These are phyloP conservation scores for Microcebus jonahi DNA, from an alignment of 2,113 vertebrate species.

Conservation along the genomic window DNA sequence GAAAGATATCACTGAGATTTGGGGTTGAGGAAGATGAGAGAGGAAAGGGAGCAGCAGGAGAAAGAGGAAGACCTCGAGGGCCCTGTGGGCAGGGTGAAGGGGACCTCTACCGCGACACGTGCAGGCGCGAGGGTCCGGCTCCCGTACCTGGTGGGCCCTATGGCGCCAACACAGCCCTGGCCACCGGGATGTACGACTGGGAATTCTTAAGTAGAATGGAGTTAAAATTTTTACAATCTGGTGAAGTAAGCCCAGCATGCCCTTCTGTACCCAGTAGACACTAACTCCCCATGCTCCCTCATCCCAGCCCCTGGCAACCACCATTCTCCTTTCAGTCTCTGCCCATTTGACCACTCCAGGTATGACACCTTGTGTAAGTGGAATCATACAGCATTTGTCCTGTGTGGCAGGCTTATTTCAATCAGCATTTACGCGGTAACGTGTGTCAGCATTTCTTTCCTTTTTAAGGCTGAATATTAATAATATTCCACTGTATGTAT, in stretches of 20 bases:
- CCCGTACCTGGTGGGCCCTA: too few relatives aligned
- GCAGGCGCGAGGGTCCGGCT: too few relatives aligned
- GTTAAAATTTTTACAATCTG: neutral
- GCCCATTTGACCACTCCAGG: neutral
- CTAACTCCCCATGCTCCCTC: neutral
- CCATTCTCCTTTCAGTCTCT: neutral
- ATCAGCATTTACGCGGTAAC: neutral
- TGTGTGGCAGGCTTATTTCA: neutral
- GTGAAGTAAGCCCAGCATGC: neutral
- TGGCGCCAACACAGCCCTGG: fast-evolving
- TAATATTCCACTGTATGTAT: neutral
- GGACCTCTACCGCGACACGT: neutral
- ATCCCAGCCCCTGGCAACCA: neutral
- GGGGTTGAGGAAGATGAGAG: neutral
- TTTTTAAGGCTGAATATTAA: neutral
- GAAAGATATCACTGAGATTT: neutral
- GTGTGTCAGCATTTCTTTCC: neutral
- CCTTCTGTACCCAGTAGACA: neutral
- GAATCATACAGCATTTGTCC: neutral
- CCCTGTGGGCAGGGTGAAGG: neutral
- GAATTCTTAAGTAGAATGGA: neutral
- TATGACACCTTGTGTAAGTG: neutral
- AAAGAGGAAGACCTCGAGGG: neutral
- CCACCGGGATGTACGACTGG: neutral
- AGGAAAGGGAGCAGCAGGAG: neutral